Conservation (phyloP, 2,797 vertebrate species). For the Orientallactaga sibirica region DNA sequence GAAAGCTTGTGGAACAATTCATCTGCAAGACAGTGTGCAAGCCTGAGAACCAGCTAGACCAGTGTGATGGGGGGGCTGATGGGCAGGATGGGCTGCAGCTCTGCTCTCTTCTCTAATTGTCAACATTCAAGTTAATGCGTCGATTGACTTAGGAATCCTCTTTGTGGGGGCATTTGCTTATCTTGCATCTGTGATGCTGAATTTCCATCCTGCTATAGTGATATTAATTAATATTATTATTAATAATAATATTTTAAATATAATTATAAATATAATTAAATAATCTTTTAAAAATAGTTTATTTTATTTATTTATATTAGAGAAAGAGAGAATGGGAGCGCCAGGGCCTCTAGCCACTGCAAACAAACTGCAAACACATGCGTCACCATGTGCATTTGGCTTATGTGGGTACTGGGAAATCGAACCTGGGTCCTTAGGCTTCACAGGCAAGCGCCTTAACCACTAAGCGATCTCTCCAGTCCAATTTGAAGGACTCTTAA, state of each 20-base stretch:
- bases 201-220: conserved; percentile 36
- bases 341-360: too few species aligned
- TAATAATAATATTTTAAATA: too few species aligned
- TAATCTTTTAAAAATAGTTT: too few species aligned
- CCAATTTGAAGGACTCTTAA: not conserved
- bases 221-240: not conserved
- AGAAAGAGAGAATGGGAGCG: too few species aligned
- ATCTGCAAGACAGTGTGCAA: not conserved
- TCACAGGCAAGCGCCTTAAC: too few species aligned
- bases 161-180: not conserved
- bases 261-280: too few species aligned
- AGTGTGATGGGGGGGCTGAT: not conserved
- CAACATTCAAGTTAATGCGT: not conserved
- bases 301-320: too few species aligned
- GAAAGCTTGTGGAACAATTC: not conserved
- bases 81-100: not conserved
- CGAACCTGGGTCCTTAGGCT: too few species aligned
- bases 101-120: not conserved
- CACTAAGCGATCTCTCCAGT: too few species aligned
- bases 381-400: too few species aligned
- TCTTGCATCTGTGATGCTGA: not conserved
- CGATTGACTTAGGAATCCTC: conserved; percentile 24
- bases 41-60: not conserved
- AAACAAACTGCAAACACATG: too few species aligned
- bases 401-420: too few species aligned